A percentile compares a stretch with the other conserved stretches of the same genome.
These are phyloP conservation scores for Lepeophtheirus nordmannii DNA, from an alignment of 2,888 invertebrate genomes.

Conservation along the genomic window DNA sequence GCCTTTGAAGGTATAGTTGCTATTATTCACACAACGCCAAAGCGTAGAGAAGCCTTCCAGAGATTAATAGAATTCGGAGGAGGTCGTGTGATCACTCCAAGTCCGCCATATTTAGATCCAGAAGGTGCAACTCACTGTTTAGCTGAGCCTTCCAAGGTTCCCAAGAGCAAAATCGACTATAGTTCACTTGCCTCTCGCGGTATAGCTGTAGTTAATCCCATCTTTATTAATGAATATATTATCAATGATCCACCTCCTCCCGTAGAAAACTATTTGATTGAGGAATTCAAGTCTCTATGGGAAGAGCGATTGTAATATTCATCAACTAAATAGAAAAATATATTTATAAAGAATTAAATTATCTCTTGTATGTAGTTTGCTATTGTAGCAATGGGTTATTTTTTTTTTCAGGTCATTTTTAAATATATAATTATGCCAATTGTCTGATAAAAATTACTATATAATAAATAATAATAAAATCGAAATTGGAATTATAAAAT, in stretches of 20 bases:
- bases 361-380: too few species aligned
- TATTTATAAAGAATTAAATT: too few species aligned
- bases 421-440: too few species aligned
- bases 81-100: not conserved
- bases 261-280: slow-evolving; percentile 26
- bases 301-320: not conserved
- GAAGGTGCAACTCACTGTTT: slow-evolving; percentile 25
- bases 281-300: slow-evolving; percentile 25
- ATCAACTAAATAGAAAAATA: too few species aligned
- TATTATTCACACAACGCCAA: not conserved
- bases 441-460: too few species aligned
- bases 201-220: slow-evolving; percentile 47
- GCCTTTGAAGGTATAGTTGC: slow-evolving; percentile 7
- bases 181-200: slow-evolving; percentile 42
- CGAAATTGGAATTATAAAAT: too few species aligned
- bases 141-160: not conserved
- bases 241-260: slow-evolving; percentile 28
- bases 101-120: slow-evolving; percentile 26
- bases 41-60: not conserved
- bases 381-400: too few species aligned
- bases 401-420: too few species aligned
- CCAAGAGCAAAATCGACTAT: slow-evolving; percentile 37
- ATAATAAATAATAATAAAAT: too few species aligned
- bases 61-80: not conserved
- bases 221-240: slow-evolving; percentile 47